phyloP scores from a whole-genome alignment of 2,797 vertebrate genomes.

The Champsocephalus gunnari region DNA sequence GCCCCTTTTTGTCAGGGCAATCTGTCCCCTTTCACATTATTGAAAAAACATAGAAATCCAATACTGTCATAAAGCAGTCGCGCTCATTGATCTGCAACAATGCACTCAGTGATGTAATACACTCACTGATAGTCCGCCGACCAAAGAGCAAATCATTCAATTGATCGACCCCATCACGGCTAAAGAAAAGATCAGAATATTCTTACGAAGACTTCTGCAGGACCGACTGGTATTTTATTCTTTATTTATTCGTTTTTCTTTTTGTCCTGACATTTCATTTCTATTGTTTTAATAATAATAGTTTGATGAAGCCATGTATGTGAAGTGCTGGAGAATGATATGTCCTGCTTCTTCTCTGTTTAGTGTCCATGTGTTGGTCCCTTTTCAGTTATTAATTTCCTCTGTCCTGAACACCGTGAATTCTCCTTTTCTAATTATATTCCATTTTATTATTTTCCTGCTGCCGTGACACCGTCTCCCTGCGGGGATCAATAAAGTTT shows the following conservation, averaged over 20 bases:
- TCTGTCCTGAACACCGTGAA: slow-evolving; percentile 11
- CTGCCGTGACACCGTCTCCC: slow-evolving; percentile 63
- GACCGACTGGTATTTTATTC: background rate
- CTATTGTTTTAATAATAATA: background rate
- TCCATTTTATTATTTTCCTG: slow-evolving; percentile 57
- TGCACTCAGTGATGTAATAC: background rate
- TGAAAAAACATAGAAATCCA: slow-evolving; percentile 12
- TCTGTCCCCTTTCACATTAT: slow-evolving; percentile 1
- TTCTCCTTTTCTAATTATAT: slow-evolving; percentile 69
- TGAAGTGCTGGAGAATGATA: background rate
- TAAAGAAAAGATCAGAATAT: no score
- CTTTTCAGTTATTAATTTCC: slow-evolving; percentile 12
- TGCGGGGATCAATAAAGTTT: slow-evolving; percentile 72
- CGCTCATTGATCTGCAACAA: no score
- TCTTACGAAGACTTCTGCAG: no score
- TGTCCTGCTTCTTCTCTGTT: slow-evolving; percentile 9
- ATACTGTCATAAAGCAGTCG: background rate
- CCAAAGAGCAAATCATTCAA: background rate
- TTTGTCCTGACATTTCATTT: slow-evolving; percentile 7
- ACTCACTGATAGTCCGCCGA: slow-evolving; percentile 1
- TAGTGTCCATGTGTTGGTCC: background rate
- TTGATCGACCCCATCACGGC: no score
- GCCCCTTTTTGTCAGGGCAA: background rate
- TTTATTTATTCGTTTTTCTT: background rate
- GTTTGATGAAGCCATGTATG: background rate